Base-by-base conservation (phyloP, 2,888 invertebrate genomes). In the Thelaira solivaga region DNA sequence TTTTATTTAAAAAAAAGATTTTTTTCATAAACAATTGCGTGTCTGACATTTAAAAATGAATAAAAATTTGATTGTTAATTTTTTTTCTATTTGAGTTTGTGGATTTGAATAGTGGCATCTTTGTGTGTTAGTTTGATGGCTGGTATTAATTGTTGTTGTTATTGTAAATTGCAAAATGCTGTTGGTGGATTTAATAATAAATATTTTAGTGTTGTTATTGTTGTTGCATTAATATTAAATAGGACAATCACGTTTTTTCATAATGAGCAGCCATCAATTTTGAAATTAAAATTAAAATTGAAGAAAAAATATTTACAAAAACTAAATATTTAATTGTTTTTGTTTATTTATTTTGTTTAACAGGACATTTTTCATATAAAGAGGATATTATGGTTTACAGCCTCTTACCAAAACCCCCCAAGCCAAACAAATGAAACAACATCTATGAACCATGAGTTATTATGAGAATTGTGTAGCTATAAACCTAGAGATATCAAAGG, bases 11-110 rank as follows among this genome's bases (percentile, higher is more conserved):
- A 51, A 69, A 57, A 45, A 18, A 31, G 13, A 22, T 16, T 45
- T 71, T 45, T 43, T 45, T 36, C 3, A 61, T 71, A 53, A 73
- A 39, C 51, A 59, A 51, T 72, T 76, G 76, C 76, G 67, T 72
- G 65, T 55, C 65, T 76, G 76, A 72, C 71, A 76, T 76, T 76
- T 72, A 55, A 71, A n/a, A 59, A 49, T 26, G 24, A 47, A 47
- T 49, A 55, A 26, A 41, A 41, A 31, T 43, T 57, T 69, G 47
- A 72, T 57, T 64, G 55, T 62, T 24, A 53, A 34, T 45, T 16
- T 13, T 26, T 26, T 53, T 29, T 18, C 6, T 39, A 20, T 4
- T 43, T 22, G 41, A 31, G 8, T 20, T 57, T 26, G 36, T 67
- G 34, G 6, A 47, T 45, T 47, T 6, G 26, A 43, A 22, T 59